Evolutionary conservation across 1,140 invertebrate species (phyloP), one percentile per base, ranked within the genome.

Genomic region (Brachionus angularis): DNA sequence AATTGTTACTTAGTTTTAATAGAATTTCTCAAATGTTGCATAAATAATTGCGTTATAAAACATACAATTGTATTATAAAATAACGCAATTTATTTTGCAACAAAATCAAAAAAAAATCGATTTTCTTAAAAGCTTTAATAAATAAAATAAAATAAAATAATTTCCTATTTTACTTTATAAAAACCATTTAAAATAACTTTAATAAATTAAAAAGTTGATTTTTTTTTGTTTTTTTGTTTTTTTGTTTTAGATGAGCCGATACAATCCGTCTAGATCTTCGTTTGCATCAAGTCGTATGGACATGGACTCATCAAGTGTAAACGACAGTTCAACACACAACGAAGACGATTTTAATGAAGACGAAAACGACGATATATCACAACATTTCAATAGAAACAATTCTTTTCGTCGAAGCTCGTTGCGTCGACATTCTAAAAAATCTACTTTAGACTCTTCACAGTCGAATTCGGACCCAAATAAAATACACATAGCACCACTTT

Each of bases 241-340:
- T n/a, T n/a, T n/a, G 10, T 33, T 44, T 8, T 29, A 64, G 36
- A 67, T 67, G 36, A 46, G 44, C 21, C 27, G 62, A 25, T 67
- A 33, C 16, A 67, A 67, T 47, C 62, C 42, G 25, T 47, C 62
- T 2, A 27, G 62, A 10, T 47, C 42, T 10, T 67, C 62, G 27
- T 12, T 67, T 31, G 25, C 62, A 46, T 67, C 62, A 10, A 67
- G 62, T 34, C 36, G 62, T 34, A 31, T 34, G 7, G 62, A 67
- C 25, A 18, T 46, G 3, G 62, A 67, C 21, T 67, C 62, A 47
- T 18, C n/a, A n/a, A n/a, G n/a, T n/a, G n/a, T 67, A 23, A 27
- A 27, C 14, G 39, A 46, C 25, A 67, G 36, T 31, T 31, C 42
- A 25, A 50, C 29, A 34, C 21, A 67, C 14, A 36, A 67, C 14